Conservation (phyloP, 2,113 vertebrate genomes). For the Empidonax traillii region DNA sequence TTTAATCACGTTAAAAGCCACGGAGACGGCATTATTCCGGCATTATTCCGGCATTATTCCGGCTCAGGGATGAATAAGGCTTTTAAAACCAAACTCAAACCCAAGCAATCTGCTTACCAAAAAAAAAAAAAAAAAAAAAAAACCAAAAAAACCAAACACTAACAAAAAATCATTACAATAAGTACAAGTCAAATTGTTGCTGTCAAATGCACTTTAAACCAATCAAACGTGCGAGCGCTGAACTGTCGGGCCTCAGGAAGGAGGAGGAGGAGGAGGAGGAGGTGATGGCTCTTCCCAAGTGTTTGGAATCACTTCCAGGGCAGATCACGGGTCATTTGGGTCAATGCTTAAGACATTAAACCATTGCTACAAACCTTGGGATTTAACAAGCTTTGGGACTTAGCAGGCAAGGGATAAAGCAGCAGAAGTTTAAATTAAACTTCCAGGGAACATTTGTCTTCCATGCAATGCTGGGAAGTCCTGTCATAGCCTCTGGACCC, state of each 20-base stretch:
- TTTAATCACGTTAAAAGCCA: constrained; percentile 69
- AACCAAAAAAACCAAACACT: background rate
- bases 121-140: background rate
- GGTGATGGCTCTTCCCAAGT: background rate
- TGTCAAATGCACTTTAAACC: background rate
- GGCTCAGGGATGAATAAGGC: constrained; percentile 63
- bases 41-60: constrained; percentile 8
- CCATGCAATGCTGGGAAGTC: background rate
- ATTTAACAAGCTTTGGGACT: constrained; percentile 30
- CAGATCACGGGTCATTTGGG: background rate
- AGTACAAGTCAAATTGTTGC: constrained; percentile 5
- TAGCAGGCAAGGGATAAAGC: background rate
- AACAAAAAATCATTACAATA: background rate
- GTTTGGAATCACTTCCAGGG: background rate
- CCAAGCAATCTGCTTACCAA: constrained; percentile 15
- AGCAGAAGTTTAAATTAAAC: background rate
- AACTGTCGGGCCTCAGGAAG: accelerated
- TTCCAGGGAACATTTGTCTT: background rate
- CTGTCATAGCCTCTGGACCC: too few species aligned
- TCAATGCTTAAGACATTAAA: background rate
- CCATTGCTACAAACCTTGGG: background rate
- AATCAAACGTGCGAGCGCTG: background rate
- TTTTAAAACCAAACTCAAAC: constrained; percentile 49
- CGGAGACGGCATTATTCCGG: constrained; percentile 47
- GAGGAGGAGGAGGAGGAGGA: background rate